Percentiles rank a stretch among this genome's conserved stretches.
phyloP scores from a whole-genome alignment of 2,113 vertebrate species.

The Oryzias javanicus region DNA sequence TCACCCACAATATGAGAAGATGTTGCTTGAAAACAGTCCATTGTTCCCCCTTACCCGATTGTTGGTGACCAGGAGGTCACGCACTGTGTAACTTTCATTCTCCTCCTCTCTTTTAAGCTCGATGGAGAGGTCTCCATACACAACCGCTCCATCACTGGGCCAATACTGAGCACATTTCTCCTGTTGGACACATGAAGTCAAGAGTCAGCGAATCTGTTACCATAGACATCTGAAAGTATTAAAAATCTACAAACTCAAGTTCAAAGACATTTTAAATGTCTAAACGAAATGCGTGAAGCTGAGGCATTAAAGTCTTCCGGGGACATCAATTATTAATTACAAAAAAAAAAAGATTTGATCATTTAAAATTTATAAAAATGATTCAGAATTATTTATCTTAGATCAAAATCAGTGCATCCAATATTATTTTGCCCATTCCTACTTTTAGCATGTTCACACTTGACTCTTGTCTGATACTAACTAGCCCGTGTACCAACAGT shows the following conservation, averaged over 20 bases:
- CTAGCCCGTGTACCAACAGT: too few relatives aligned
- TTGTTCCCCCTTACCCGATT: constrained; percentile 82
- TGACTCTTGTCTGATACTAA: too few relatives aligned
- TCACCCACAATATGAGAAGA: neutral
- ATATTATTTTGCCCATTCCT: too few relatives aligned
- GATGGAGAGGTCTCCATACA: constrained; percentile 90
- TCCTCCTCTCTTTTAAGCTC: constrained; percentile 97
- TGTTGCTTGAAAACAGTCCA: neutral
- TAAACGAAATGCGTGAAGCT: too few relatives aligned
- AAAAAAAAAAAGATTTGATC: too few relatives aligned
- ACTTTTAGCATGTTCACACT: too few relatives aligned
- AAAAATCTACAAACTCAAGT: neutral
- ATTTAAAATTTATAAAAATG: too few relatives aligned
- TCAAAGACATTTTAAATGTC: too few relatives aligned
- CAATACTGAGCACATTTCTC: constrained; percentile 98
- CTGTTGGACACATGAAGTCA: constrained; percentile 58
- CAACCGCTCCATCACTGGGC: constrained; percentile 87
- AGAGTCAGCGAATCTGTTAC: neutral
- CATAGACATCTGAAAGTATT: neutral
- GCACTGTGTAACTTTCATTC: constrained; percentile 94
- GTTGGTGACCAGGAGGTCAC: constrained; percentile 95
- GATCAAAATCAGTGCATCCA: too few relatives aligned
- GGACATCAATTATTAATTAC: too few relatives aligned
- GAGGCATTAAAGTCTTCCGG: too few relatives aligned
- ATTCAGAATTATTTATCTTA: too few relatives aligned